Evolutionary conservation across 2,797 vertebrate genomes (phyloP), one percentile per base, ranked within the genome.

Genomic region (Steatocranus sp.): DNA sequence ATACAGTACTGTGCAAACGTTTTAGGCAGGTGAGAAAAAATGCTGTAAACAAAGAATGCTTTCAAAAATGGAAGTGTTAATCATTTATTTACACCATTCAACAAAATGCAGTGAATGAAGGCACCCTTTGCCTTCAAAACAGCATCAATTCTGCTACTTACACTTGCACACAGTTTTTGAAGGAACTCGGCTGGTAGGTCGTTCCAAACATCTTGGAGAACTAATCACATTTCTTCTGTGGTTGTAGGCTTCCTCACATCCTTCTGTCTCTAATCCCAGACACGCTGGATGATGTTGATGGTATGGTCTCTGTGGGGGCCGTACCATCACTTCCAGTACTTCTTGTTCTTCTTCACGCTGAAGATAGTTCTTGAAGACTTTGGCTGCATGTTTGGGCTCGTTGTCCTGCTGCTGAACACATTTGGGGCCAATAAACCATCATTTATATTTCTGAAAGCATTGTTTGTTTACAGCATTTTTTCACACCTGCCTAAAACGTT

Each of bases 381-480:
- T 25, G 20, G 7, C 50, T 53, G 11, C 7, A 8, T 53, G 50
- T 53, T 8, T 25, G 50, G 12, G 0, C 6, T 23, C 4, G 4
- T 53, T 53, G 50, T 25, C 23, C 50, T 53, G 50, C 20, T 25
- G 23, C 50, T 8, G 11, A 25, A 53, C 14, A 53, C 23, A 25
- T 53, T 53, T 1, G 50, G 11, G 23, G 11, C 50, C 23, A 53
- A 25, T 53, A 53, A 8, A 14, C 23, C 11, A 3, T 25, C 50
- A 0, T 51, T 23, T 51, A 51, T 23, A 12, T 0, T 51, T 51
- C 49, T 51, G 49, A 23, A 51, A 23, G 49, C 1, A 1, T 51
- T 23, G n/a, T 51, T 51, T 51, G 20, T 7, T 51, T 23, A 51
- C 50, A 53, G 50, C 50, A 14, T 25, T 51, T 25, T 51, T 51